phyloP scores from a whole-genome alignment of 2,113 vertebrate species.

The Nibea albiflora region DNA sequence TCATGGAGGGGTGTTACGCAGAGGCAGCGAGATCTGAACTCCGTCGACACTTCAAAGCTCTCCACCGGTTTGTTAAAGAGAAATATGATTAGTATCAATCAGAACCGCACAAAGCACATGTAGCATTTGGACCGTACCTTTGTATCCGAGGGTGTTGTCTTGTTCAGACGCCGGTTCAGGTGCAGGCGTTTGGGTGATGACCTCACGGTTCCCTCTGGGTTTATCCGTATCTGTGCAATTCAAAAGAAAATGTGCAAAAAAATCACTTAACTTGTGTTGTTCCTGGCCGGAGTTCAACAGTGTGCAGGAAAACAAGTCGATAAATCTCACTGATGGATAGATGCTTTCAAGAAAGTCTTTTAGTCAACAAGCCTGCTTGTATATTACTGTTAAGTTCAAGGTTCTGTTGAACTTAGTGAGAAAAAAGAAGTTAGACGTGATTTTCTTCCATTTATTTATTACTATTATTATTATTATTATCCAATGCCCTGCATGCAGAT shows the following conservation, averaged over 20 bases:
- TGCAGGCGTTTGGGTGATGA: conserved; percentile 55
- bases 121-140: conserved; percentile 60
- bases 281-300: background rate
- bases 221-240: conserved; percentile 46
- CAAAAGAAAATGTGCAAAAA: background rate
- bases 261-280: background rate
- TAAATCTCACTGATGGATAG: background rate
- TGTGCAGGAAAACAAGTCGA: background rate
- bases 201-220: conserved; percentile 53
- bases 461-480: background rate
- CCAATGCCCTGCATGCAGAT: background rate
- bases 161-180: conserved; percentile 54
- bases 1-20: background rate
- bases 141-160: conserved; percentile 78
- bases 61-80: background rate
- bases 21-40: background rate
- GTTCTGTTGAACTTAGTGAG: background rate
- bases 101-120: background rate
- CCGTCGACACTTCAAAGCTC: background rate
- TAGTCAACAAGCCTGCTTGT: background rate
- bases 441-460: background rate
- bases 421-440: background rate
- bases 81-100: background rate
- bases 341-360: background rate
- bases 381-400: background rate